Percentiles rank a stretch among this genome's conserved stretches.
Conservation (phyloP, 1,140 invertebrate species). For the Coboldia fuscipes region DNA sequence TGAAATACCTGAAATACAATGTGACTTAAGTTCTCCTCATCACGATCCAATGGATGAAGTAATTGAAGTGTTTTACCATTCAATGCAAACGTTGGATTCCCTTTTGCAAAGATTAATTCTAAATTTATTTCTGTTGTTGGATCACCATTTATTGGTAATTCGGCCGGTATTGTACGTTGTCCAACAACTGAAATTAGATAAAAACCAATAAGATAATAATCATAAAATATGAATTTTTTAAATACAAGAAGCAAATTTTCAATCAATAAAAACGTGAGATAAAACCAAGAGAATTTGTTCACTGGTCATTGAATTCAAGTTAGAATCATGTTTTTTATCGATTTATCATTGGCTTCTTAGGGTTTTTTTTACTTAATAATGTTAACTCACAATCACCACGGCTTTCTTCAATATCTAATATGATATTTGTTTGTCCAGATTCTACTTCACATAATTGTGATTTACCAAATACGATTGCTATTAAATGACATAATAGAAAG, state of each 20-base stretch:
- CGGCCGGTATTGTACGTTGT: slow-evolving; percentile 54
- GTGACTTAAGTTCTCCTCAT: slow-evolving; percentile 65
- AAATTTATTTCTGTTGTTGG: slow-evolving; percentile 57
- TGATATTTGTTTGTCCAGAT: slow-evolving; percentile 66
- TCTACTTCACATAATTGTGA: slow-evolving; percentile 36
- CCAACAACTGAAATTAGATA: slow-evolving; percentile 41
- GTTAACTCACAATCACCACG: slow-evolving; percentile 66
- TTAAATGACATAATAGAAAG: slow-evolving; percentile 6
- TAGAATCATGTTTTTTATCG: too few species aligned
- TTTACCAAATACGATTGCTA: slow-evolving; percentile 12
- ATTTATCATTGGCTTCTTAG: too few species aligned
- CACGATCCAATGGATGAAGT: slow-evolving; percentile 59
- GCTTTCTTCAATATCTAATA: slow-evolving; percentile 75
- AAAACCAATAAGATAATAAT: neutral
- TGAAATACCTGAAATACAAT: slow-evolving; percentile 60
- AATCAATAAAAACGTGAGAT: neutral
- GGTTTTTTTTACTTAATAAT: too few species aligned
- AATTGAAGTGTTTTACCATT: slow-evolving; percentile 64
- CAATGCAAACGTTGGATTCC: slow-evolving; percentile 49
- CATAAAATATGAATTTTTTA: neutral
- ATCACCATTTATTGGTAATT: slow-evolving; percentile 63
- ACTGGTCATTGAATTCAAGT: too few species aligned
- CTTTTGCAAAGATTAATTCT: slow-evolving; percentile 54
- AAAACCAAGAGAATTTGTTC: slow-evolving; percentile 3
- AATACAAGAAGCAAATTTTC: neutral